A percentile compares a stretch with the other conserved stretches of the same genome.
Evolutionary conservation across 2,113 vertebrate genomes (phyloP).

Genomic region (Parotia lawesii): DNA sequence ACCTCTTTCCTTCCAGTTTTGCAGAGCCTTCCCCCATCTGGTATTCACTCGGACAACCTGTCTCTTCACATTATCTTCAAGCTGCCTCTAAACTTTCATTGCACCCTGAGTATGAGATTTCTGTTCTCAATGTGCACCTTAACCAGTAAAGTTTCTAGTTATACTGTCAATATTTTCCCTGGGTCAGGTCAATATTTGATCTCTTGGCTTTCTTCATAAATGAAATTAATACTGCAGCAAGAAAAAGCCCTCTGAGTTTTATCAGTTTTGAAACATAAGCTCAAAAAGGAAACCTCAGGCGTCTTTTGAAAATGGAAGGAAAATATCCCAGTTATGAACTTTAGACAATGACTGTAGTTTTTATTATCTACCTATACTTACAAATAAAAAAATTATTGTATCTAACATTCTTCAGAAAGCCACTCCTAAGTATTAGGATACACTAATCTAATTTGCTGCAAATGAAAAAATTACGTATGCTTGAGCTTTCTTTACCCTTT

Average conservation of each 20-base stretch:
- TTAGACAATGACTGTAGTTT: not conserved
- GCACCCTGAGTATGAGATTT: not conserved
- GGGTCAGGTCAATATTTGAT: conserved; percentile 35
- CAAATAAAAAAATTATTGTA: not conserved
- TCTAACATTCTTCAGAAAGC: not conserved
- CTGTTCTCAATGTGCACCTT: not conserved
- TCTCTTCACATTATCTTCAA: not conserved
- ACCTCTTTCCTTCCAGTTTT: not conserved
- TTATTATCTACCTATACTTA: not conserved
- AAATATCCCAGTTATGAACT: not conserved
- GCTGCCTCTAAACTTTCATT: not conserved
- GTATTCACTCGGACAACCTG: conserved; percentile 9
- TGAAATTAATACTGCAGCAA: not conserved
- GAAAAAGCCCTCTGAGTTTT: not conserved
- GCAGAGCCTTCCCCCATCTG: not conserved
- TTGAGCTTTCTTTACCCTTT: not conserved
- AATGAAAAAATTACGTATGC: rapidly evolving
- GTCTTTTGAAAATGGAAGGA: not conserved
- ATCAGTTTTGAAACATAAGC: not conserved
- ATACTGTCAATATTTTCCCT: conserved; percentile 27
- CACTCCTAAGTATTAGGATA: not conserved
- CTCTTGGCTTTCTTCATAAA: not conserved
- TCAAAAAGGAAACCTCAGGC: not conserved
- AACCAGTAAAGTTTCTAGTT: not conserved
- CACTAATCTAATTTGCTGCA: not conserved